A percentile compares a stretch with the other conserved stretches of the same genome.
Evolutionary conservation across 2,113 vertebrate species (phyloP).

Genomic region (Alethe castanea): DNA sequence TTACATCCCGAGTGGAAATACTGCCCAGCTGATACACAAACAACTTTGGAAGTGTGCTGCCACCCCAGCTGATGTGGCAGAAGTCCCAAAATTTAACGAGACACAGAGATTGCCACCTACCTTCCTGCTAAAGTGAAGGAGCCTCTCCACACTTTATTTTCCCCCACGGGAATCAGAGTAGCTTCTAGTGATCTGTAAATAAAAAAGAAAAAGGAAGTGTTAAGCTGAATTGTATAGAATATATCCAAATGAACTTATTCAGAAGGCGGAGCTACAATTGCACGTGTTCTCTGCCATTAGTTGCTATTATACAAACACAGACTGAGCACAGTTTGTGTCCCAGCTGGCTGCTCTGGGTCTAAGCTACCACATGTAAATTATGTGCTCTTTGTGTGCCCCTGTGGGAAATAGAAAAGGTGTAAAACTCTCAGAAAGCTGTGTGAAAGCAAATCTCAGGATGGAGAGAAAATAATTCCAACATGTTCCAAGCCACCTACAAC

Average conservation of each 20-base stretch:
- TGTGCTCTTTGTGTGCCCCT: not conserved
- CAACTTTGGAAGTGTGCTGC: not conserved
- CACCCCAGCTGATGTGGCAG: accelerated
- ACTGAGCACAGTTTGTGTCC: not conserved
- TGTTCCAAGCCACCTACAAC: not conserved
- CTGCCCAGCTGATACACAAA: accelerated
- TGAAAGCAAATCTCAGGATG: no score
- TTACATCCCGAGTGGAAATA: not conserved
- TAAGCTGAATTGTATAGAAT: not conserved
- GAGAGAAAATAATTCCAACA: no score
- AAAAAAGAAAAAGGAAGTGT: not conserved
- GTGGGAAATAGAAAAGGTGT: no score
- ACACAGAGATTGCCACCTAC: not conserved
- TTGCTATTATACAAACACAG: not conserved
- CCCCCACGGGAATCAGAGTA: not conserved
- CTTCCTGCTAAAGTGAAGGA: not conserved
- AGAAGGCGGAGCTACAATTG: not conserved
- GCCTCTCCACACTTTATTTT: no score
- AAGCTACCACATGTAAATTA: not conserved
- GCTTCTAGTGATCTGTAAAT: not conserved
- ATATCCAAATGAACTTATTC: not conserved
- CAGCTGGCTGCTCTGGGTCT: not conserved
- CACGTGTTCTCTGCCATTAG: not conserved
- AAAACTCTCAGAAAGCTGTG: no score
- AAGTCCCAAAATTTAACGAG: not conserved